These are phyloP conservation scores for Gallinago nigripennis DNA, from an alignment of 2,797 vertebrate species.

Conservation along the genomic window DNA sequence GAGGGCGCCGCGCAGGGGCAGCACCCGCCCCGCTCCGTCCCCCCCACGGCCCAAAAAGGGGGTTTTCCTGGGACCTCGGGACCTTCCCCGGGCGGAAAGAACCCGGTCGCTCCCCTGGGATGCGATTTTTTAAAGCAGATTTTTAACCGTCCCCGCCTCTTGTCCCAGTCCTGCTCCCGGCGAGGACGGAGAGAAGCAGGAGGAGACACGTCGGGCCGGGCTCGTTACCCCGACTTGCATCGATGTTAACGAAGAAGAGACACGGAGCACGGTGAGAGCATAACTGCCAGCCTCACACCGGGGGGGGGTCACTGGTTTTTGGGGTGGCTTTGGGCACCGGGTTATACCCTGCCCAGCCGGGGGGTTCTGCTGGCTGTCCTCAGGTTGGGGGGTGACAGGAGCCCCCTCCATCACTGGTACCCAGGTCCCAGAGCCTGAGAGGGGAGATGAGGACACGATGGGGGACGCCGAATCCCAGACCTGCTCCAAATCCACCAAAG, in stretches of 20 bases:
- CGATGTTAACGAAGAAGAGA: background rate
- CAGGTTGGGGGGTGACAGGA: rapidly evolving
- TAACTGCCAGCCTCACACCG: background rate
- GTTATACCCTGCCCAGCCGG: background rate
- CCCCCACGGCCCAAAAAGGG: too few species aligned
- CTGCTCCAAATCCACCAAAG: background rate
- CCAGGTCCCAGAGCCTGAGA: background rate
- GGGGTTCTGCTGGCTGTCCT: too few species aligned
- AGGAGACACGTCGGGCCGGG: background rate
- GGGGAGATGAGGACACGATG: too few species aligned
- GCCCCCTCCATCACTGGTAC: background rate
- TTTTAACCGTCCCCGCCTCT: background rate
- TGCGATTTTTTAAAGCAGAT: background rate
- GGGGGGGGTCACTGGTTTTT: background rate
- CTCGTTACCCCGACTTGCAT: background rate
- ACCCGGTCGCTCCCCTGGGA: background rate
- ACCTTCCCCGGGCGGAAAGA: background rate
- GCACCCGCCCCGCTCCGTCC: too few species aligned
- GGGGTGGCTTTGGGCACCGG: background rate
- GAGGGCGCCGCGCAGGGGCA: background rate
- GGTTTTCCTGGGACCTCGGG: background rate
- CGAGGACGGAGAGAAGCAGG: background rate
- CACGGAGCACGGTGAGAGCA: too few species aligned
- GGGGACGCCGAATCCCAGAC: background rate
- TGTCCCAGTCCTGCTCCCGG: background rate